Evolutionary conservation across 1,140 invertebrate genomes (phyloP).

Genomic region (Tetragonula clypearis): DNA sequence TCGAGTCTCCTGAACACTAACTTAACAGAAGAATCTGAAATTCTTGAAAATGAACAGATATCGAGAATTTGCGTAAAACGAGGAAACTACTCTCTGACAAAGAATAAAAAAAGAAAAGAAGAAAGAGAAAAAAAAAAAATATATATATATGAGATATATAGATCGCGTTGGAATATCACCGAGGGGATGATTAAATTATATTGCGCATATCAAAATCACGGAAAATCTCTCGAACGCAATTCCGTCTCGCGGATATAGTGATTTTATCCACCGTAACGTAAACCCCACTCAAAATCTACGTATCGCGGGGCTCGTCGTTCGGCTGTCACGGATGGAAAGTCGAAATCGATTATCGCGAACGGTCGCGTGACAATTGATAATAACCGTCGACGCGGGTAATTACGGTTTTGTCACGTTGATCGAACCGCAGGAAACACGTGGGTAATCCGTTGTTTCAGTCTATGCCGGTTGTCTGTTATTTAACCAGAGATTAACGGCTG

Average conservation of each 20-base stretch:
- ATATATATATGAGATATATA: neutral
- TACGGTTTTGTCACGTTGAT: conserved; percentile 69
- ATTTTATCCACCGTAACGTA: conserved; percentile 1
- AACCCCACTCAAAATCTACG: conserved; percentile 12
- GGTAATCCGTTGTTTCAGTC: conserved; percentile 65
- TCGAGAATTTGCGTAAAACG: too few relatives aligned
- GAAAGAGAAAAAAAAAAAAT: neutral
- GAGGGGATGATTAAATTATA: neutral
- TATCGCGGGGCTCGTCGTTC: conserved; percentile 41
- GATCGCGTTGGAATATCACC: neutral
- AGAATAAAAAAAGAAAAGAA: too few relatives aligned
- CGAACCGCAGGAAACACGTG: conserved; percentile 60
- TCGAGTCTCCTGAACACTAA: too few relatives aligned
- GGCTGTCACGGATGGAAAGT: conserved; percentile 45
- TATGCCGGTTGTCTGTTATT: conserved; percentile 62
- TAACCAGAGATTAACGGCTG: conserved; percentile 48
- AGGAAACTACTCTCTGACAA: too few relatives aligned
- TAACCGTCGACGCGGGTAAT: conserved; percentile 68
- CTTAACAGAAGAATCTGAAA: too few relatives aligned
- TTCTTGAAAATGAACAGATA: too few relatives aligned
- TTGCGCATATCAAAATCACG: neutral
- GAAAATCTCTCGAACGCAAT: neutral
- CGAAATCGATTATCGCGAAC: conserved; percentile 65
- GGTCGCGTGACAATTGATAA: conserved; percentile 68
- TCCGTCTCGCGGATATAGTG: neutral